Percentiles rank a stretch among this genome's conserved stretches.
Evolutionary conservation across 2,797 vertebrate species (phyloP).

Genomic region (Myripristis jacobus): DNA sequence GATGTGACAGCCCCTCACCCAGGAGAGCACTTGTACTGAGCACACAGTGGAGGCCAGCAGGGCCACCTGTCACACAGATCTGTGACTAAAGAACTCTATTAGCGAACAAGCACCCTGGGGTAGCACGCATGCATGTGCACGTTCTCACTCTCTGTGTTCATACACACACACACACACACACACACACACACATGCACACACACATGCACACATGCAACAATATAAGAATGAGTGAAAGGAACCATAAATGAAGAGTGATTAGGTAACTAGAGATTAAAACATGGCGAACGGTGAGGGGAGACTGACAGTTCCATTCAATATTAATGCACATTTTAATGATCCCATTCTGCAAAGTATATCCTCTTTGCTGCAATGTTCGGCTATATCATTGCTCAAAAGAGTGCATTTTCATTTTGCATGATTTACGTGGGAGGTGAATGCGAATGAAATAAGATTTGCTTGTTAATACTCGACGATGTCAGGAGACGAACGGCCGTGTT

Average conservation of each 20-base stretch:
- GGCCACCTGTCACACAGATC: constrained; percentile 79
- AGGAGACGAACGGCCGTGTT: constrained; percentile 53
- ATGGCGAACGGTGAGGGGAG: constrained; percentile 42
- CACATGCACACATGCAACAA: constrained; percentile 6
- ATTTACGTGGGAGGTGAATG: constrained; percentile 46
- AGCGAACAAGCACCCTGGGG: constrained; percentile 64
- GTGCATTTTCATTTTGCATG: constrained; percentile 48
- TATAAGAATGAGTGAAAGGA: background rate
- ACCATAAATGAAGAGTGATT: constrained; percentile 38
- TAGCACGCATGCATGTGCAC: constrained; percentile 29
- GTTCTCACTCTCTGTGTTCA: too few species aligned
- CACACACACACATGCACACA: constrained; percentile 4
- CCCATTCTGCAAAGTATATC: constrained; percentile 48
- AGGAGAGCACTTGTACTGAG: constrained; percentile 77
- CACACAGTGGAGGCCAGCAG: constrained; percentile 74
- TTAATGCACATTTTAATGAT: constrained; percentile 63
- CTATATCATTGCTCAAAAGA: constrained; percentile 43
- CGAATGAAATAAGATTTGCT: constrained; percentile 42
- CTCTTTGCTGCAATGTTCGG: constrained; percentile 32
- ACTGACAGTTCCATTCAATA: constrained; percentile 50
- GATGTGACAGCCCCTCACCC: constrained; percentile 81
- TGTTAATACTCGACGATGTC: constrained; percentile 37
- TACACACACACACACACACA: background rate
- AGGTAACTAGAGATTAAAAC: constrained; percentile 45
- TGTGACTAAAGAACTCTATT: constrained; percentile 80